phyloP scores from a whole-genome alignment of 2,888 invertebrate species.

The Belgica antarctica region DNA sequence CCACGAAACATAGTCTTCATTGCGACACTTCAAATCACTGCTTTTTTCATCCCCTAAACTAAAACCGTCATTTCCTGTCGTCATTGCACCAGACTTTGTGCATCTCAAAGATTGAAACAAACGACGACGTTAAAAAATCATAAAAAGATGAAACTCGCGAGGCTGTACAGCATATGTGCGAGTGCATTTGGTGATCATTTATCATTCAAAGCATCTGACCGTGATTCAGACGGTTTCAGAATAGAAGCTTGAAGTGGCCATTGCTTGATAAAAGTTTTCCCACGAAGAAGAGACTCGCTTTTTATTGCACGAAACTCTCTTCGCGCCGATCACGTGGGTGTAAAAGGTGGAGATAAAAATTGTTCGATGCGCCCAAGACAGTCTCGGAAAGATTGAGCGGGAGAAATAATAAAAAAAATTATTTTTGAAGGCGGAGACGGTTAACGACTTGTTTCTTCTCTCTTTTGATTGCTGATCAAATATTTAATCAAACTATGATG shows the following conservation, averaged over 20 bases:
- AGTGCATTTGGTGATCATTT: slow-evolving; percentile 37
- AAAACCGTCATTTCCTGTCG: slow-evolving; percentile 43
- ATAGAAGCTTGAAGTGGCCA: slow-evolving; percentile 4
- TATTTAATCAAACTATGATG: slow-evolving; percentile 21
- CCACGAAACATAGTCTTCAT: neutral
- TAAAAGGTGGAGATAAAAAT: slow-evolving; percentile 40
- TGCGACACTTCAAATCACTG: neutral
- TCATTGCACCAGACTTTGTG: slow-evolving; percentile 20
- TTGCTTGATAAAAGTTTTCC: slow-evolving; percentile 27
- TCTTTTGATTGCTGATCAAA: slow-evolving; percentile 18
- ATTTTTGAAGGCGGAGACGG: slow-evolving; percentile 38
- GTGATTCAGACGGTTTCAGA: neutral
- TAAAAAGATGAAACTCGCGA: neutral
- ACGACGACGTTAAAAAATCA: neutral
- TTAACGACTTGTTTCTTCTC: slow-evolving; percentile 2
- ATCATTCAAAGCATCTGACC: slow-evolving; percentile 23
- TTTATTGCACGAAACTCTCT: neutral
- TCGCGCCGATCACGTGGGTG: slow-evolving; percentile 17
- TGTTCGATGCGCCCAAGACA: neutral
- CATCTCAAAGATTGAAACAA: neutral
- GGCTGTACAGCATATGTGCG: neutral
- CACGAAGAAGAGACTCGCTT: slow-evolving; percentile 19
- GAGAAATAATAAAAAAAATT: neutral
- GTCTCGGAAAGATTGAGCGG: neutral
- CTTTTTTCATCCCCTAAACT: slow-evolving; percentile 21